Evolutionary conservation across 2,888 invertebrate genomes (phyloP).

Genomic region (Xylophagus ater): DNA sequence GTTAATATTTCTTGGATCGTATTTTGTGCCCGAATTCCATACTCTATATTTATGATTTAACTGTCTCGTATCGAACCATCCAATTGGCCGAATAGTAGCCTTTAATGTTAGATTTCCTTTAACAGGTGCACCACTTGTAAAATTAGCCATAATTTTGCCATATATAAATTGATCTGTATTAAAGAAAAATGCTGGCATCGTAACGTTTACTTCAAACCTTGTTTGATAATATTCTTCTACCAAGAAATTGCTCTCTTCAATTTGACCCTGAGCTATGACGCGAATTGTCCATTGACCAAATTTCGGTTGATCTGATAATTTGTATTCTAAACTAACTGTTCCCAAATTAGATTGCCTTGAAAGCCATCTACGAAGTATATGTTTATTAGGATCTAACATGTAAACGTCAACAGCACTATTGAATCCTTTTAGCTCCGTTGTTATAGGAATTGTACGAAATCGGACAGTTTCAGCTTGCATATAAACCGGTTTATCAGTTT

Average conservation of each 20-base stretch:
- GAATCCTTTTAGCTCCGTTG: slow-evolving; percentile 82
- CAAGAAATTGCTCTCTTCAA: slow-evolving; percentile 72
- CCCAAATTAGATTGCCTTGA: slow-evolving; percentile 88
- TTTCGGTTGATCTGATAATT: slow-evolving; percentile 80
- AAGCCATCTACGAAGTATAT: slow-evolving; percentile 85
- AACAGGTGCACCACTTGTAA: slow-evolving; percentile 87
- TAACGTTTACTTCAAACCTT: slow-evolving; percentile 86
- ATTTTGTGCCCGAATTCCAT: slow-evolving; percentile 31
- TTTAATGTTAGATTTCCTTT: slow-evolving; percentile 77
- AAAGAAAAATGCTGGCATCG: slow-evolving; percentile 90
- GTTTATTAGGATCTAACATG: slow-evolving; percentile 78
- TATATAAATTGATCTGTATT: slow-evolving; percentile 72
- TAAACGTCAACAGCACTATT: slow-evolving; percentile 85
- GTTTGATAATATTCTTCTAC: slow-evolving; percentile 96
- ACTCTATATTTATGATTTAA: slow-evolving; percentile 44
- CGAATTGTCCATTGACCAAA: slow-evolving; percentile 88
- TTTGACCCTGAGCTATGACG: slow-evolving; percentile 78
- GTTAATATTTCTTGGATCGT: slow-evolving; percentile 19
- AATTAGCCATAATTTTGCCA: slow-evolving; percentile 87
- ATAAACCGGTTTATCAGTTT: slow-evolving; percentile 89
- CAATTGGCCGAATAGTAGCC: slow-evolving; percentile 63
- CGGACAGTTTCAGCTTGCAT: slow-evolving; percentile 84
- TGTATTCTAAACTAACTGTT: slow-evolving; percentile 84
- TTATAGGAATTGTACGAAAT: slow-evolving; percentile 86
- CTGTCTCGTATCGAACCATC: slow-evolving; percentile 46